A percentile compares a stretch with the other conserved stretches of the same genome.
Conservation (phyloP, 2,113 vertebrate genomes). For the Entelurus aequoreus region DNA sequence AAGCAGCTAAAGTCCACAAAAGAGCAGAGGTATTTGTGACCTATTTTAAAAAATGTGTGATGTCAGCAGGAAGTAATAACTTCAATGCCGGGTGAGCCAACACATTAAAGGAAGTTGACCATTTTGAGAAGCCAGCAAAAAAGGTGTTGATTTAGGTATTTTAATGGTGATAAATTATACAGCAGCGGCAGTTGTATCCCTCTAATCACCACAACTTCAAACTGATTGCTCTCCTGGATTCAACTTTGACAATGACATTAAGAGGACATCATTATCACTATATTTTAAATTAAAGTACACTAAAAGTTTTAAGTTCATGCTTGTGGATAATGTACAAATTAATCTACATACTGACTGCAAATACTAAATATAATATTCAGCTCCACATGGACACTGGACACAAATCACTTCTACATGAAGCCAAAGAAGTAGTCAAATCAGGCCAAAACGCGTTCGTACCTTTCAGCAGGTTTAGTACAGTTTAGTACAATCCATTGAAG, state of each 20-base stretch:
- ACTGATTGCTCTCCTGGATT: neutral
- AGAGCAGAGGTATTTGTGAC: neutral
- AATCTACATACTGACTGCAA: neutral
- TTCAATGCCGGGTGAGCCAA: neutral
- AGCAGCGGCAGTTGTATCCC: neutral
- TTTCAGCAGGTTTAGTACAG: neutral
- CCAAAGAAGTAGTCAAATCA: neutral
- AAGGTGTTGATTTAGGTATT: neutral
- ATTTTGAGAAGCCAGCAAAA: constrained; percentile 1
- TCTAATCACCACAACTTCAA: neutral
- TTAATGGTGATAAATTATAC: constrained; percentile 2
- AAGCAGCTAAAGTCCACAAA: neutral
- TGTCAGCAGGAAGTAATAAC: constrained; percentile 2
- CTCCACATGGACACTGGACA: neutral
- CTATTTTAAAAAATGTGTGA: neutral
- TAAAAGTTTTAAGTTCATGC: neutral
- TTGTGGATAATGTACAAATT: neutral
- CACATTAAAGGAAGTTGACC: neutral
- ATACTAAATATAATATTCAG: neutral
- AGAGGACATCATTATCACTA: neutral
- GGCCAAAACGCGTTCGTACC: neutral
- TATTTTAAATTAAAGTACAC: neutral
- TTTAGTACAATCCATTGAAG: neutral
- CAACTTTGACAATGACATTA: neutral
- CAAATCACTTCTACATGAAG: neutral